Base-by-base conservation (phyloP, 1,140 invertebrate genomes). In the Agrilus planipennis region DNA sequence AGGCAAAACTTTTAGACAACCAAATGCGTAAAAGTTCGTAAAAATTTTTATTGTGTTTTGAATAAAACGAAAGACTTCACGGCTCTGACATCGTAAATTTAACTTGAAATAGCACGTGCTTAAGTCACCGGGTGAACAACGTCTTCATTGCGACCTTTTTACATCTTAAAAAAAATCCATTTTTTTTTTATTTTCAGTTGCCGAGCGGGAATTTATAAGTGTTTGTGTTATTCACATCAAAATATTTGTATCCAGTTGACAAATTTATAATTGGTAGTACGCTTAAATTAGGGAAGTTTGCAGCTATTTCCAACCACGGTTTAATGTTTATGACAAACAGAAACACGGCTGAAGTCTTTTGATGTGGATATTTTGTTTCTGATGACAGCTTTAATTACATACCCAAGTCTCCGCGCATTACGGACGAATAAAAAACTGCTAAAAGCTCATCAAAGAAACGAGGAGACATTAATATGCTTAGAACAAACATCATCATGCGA, bases 171-270 rank as follows among this genome's bases (percentile, higher is more conserved):
- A 42, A 42, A 12, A 23, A 23, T 29, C 29, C n/a, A 19, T n/a
- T 42, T 42, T 42, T 32, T 42, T 42, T 42, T 42, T 42, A 23
- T 29, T 25, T 25, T 31, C 11, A 14, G n/a, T n/a, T n/a, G n/a
- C n/a, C n/a, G n/a, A n/a, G 18, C 35, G 11, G 12, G 7, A 36
- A 42, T 42, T 42, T 42, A 42, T 34, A 19, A 31, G 25, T 42
- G 21, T 36, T 36, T 16, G 25, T 42, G 41, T 42, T 42, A 25
- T 20, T n/a, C 34, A 6, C 18, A n/a, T 40, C 15, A 25, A 38
- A 38, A 38, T 38, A 28, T 25, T 38, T 29, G 36, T 27, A 15
- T 29, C 15, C 22, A 29, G 25, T 14, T 38, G 36, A 38, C 36
- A 21, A 3, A 38, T 38, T 38, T 38, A 38, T 38, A 38, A 38